A percentile compares a stretch with the other conserved stretches of the same genome.
Evolutionary conservation across 2,888 invertebrate species (phyloP).

Genomic region (Altica lythri): DNA sequence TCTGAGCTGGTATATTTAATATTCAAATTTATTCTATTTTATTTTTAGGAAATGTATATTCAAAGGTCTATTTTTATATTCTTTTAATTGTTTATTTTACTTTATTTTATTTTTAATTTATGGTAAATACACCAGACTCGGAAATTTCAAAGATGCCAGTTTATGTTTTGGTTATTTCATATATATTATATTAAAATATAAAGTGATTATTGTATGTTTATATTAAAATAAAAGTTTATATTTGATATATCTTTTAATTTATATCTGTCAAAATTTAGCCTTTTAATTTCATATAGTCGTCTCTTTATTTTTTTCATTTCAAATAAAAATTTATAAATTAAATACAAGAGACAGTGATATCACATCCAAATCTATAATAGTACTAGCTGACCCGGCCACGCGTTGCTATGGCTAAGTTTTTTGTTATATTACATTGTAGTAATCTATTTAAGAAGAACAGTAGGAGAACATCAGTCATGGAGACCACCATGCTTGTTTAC

Average conservation of each 20-base stretch:
- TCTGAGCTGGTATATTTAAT: conserved; percentile 16
- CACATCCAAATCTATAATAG: too few relatives aligned
- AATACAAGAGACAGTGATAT: too few relatives aligned
- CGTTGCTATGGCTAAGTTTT: too few relatives aligned
- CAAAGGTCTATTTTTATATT: conserved; percentile 11
- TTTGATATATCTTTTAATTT: conserved; percentile 15
- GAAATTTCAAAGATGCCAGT: conserved; percentile 19
- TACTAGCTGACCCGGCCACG: too few relatives aligned
- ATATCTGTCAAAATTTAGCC: background rate
- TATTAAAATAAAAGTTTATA: conserved; percentile 25
- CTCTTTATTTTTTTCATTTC: too few relatives aligned
- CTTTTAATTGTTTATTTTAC: conserved; percentile 6
- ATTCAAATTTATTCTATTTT: conserved; percentile 1
- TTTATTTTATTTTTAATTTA: conserved; percentile 3
- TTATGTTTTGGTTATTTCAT: conserved; percentile 26
- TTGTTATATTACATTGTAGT: too few relatives aligned
- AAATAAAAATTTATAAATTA: too few relatives aligned
- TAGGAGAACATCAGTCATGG: too few relatives aligned
- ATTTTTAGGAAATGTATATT: background rate
- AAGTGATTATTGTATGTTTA: conserved; percentile 22
- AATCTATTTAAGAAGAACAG: too few relatives aligned
- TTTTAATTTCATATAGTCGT: too few relatives aligned
- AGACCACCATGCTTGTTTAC: too few relatives aligned
- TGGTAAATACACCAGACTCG: conserved; percentile 10
- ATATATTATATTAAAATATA: conserved; percentile 24